Conservation (phyloP, 2,797 vertebrate genomes). For the Amphiprion clarkii region DNA sequence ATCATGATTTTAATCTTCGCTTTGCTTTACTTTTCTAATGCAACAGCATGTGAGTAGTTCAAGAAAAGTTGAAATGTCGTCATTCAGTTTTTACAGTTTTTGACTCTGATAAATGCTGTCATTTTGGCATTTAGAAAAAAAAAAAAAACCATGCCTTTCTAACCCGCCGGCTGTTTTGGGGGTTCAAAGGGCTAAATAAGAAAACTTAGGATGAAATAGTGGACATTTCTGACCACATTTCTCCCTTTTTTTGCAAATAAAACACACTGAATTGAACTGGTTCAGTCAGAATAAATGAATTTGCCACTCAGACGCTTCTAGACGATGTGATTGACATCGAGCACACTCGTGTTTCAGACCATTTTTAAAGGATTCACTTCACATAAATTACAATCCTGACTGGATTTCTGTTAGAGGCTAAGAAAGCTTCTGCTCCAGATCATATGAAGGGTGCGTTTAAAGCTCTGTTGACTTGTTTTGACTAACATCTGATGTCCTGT, state of each 20-base stretch:
- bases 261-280: not conserved
- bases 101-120: too few relatives aligned
- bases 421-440: not conserved
- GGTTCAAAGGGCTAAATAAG: not conserved
- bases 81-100: too few relatives aligned
- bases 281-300: not conserved
- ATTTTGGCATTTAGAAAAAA: too few relatives aligned
- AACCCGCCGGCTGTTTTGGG: too few relatives aligned
- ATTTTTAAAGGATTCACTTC: conserved; percentile 13
- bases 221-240: not conserved
- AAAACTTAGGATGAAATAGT: not conserved
- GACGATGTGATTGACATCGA: not conserved
- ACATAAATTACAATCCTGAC: not conserved
- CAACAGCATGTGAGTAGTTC: too few relatives aligned
- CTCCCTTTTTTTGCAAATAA: not conserved
- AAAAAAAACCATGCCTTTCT: too few relatives aligned
- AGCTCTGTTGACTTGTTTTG: not conserved
- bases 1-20: too few relatives aligned
- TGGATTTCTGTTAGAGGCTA: not conserved
- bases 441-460: not conserved
- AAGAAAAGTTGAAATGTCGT: too few relatives aligned
- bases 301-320: not conserved
- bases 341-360: not conserved
- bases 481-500: not conserved
- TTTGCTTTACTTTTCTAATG: too few relatives aligned